Conservation (phyloP, 2,888 invertebrate species). For the Scaptomyza tumidula region DNA sequence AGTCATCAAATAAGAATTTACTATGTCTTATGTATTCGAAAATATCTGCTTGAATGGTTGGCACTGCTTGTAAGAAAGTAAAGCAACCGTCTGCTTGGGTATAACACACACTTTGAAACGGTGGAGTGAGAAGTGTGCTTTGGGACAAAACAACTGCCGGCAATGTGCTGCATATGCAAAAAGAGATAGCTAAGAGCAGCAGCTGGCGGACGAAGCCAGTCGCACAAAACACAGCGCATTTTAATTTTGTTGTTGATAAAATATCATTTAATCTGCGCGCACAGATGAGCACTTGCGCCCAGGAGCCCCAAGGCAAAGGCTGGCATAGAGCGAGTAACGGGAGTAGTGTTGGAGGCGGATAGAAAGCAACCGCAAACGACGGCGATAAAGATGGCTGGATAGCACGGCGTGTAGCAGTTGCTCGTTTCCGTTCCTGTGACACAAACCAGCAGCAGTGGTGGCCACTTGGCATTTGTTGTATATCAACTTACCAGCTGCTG, state of each 20-base stretch:
- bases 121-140: constrained; percentile 10
- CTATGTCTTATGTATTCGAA: too few relatives aligned
- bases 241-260: constrained; percentile 76
- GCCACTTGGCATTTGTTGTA: constrained; percentile 50
- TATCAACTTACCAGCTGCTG: constrained; percentile 44
- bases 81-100: background rate
- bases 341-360: background rate
- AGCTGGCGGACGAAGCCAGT: constrained; percentile 5
- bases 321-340: background rate
- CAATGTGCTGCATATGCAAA: constrained; percentile 43
- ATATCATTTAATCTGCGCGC: constrained; percentile 72
- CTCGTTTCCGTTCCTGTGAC: constrained; percentile 51
- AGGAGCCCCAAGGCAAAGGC: background rate
- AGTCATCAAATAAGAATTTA: too few relatives aligned
- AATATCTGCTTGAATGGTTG: too few relatives aligned
- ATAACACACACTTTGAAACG: background rate
- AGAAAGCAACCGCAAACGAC: constrained; percentile 44
- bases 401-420: constrained; percentile 22
- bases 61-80: background rate
- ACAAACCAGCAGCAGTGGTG: constrained; percentile 26
- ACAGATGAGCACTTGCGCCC: constrained; percentile 42
- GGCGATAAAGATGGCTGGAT: constrained; percentile 37
- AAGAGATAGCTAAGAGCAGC: constrained; percentile 18
- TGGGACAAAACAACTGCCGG: constrained; percentile 29
- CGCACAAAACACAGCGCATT: constrained; percentile 48